A percentile compares a stretch with the other conserved stretches of the same genome.
phyloP scores from a whole-genome alignment of 2,797 vertebrate species.

The Pogonophryne albipinna region DNA sequence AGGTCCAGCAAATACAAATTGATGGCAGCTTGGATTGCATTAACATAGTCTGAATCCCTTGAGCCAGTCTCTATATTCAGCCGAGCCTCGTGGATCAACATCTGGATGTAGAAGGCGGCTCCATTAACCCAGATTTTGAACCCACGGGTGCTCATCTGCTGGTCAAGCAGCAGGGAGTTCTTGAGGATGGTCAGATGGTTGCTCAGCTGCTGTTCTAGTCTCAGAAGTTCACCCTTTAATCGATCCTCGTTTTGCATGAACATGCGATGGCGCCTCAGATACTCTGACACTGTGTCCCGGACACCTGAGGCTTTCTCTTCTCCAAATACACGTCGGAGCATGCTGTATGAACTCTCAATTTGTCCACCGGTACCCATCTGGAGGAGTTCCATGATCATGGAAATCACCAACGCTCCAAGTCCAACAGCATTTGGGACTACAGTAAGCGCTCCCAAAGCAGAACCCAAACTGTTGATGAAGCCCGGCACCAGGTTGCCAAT shows the following conservation, averaged over 20 bases:
- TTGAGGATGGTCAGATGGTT: conserved; percentile 7
- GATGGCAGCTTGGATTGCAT: not conserved
- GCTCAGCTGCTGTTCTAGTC: not conserved
- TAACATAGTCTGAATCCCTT: rapidly evolving
- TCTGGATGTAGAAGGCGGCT: conserved; percentile 20
- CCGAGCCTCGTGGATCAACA: conserved; percentile 15
- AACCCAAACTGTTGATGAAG: rapidly evolving
- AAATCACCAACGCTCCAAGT: conserved; percentile 34
- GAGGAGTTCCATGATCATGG: conserved; percentile 3
- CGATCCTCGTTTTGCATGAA: not conserved
- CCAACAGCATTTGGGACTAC: conserved; percentile 18
- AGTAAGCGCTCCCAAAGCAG: rapidly evolving
- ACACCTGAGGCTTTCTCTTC: conserved; percentile 37
- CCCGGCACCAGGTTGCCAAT: not conserved
- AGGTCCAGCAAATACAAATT: not conserved
- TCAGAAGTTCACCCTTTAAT: not conserved
- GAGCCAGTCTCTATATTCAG: not conserved
- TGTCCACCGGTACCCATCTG: rapidly evolving
- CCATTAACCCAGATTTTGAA: conserved; percentile 21
- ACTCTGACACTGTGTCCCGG: conserved; percentile 32
- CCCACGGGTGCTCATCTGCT: conserved; percentile 2
- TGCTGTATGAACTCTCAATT: not conserved
- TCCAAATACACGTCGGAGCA: not conserved
- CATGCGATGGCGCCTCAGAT: not conserved
- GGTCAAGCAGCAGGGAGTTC: conserved; percentile 3